Evolutionary conservation across 2,797 vertebrate genomes (phyloP), one percentile per base, ranked within the genome.

Genomic region (Sitta carolinensis): DNA sequence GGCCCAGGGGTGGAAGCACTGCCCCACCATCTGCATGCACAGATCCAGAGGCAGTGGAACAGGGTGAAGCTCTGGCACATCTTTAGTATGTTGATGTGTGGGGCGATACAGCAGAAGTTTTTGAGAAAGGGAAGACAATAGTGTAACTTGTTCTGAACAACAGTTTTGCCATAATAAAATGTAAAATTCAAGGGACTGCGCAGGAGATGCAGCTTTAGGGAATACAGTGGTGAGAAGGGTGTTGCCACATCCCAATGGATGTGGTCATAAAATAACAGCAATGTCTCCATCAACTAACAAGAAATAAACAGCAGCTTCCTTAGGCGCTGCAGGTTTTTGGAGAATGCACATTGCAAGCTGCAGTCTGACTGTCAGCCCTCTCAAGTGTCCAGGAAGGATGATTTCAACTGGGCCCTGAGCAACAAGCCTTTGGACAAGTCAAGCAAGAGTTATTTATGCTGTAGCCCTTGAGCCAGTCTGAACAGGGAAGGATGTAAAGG

Each of bases 121-220:
- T 43, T 27, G 42, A 88, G 48, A 75, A 68, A 75, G 27, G 32
- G 48, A 69, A 57, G 19, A 62, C 68, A 75, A 38, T 5, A 63
- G 3, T 43, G 13, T 29, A 45, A n/a, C 30, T 43, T 2, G 0
- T 50, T 62, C 32, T 55, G 23, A 69, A 55, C 0, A 0, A 20
- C 3, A n/a, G 43, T n/a, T 83, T 76, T 63, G 36, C 43, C 14
- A 18, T 57, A 38, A 50, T n/a, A 9, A 13, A 43, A 50, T 50
- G 22, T 23, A 57, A 43, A 69, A 8, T 26, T 38, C 19, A 25
- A 55, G 50, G 63, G 23, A 30, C 7, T 38, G 36, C 19, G 25
- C 23, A 63, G 70, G 36, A 57, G 43, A 51, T 76, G 34, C 23
- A 57, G 20, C 20, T 69, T 38, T 57, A n/a, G 27, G 22, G 32